Evolutionary conservation across 2,888 invertebrate genomes (phyloP).

Genomic region (Campaea margaritaria): DNA sequence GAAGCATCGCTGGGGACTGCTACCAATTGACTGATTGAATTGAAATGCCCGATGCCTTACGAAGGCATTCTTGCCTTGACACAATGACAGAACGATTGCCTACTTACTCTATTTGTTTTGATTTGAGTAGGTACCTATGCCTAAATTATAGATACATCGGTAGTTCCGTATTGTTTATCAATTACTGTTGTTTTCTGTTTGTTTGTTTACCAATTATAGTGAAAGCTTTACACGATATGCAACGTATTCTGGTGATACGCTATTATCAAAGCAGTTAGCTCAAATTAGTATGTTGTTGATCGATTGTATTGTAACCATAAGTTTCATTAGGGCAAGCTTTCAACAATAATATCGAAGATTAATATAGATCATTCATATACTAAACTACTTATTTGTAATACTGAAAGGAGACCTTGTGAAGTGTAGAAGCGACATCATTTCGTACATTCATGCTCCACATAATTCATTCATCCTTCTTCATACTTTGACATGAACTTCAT

Average conservation of each 20-base stretch:
- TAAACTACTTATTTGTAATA: neutral
- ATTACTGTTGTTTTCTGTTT: slow-evolving; percentile 1
- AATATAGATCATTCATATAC: too few relatives aligned
- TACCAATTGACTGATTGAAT: slow-evolving; percentile 71
- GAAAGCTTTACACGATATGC: too few relatives aligned
- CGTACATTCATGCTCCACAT: neutral
- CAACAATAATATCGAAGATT: too few relatives aligned
- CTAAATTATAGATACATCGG: neutral
- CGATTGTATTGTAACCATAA: too few relatives aligned
- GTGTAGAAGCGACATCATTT: slow-evolving; percentile 26
- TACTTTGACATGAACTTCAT: neutral
- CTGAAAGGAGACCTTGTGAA: slow-evolving; percentile 28
- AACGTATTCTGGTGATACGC: too few relatives aligned
- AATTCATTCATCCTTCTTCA: too few relatives aligned
- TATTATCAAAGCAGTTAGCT: too few relatives aligned
- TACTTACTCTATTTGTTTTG: slow-evolving; percentile 54
- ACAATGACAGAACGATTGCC: slow-evolving; percentile 51
- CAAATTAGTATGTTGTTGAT: too few relatives aligned
- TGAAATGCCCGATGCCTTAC: slow-evolving; percentile 70
- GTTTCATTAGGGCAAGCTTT: too few relatives aligned
- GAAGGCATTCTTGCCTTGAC: slow-evolving; percentile 72
- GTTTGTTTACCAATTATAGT: too few relatives aligned
- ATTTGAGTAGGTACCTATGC: slow-evolving; percentile 17
- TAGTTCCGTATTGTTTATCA: slow-evolving; percentile 24
- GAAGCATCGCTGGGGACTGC: slow-evolving; percentile 60